These are phyloP conservation scores for Tachyglossus aculeatus DNA, from an alignment of 2,797 vertebrate genomes.

Conservation along the genomic window DNA sequence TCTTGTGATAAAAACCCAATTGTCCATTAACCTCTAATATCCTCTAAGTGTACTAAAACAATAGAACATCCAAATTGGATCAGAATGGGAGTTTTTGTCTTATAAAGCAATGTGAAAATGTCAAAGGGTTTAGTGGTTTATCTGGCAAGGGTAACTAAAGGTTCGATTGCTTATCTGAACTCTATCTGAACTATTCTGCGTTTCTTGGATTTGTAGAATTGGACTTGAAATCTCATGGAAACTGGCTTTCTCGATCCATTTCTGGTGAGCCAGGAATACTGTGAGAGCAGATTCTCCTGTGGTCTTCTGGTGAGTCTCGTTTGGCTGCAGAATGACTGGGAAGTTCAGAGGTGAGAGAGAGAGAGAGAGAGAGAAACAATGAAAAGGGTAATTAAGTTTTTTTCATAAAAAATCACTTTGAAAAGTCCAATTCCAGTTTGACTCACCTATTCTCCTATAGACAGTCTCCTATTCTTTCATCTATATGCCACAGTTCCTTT, in stretches of 20 bases:
- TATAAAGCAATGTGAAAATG: slow-evolving; percentile 32
- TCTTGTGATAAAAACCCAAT: slow-evolving; percentile 1
- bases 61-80: not conserved
- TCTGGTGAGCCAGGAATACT: slow-evolving; percentile 46
- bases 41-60: not conserved
- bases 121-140: slow-evolving; percentile 49
- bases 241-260: slow-evolving; percentile 57
- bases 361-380: slow-evolving; percentile 39
- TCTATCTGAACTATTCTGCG: slow-evolving; percentile 59
- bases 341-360: slow-evolving; percentile 49
- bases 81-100: not conserved
- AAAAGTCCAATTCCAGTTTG: slow-evolving; percentile 29
- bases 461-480: not conserved
- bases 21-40: not conserved
- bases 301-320: slow-evolving; percentile 51
- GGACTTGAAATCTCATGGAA: slow-evolving; percentile 52
- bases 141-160: slow-evolving; percentile 47
- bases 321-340: slow-evolving; percentile 48
- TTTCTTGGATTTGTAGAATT: slow-evolving; percentile 45
- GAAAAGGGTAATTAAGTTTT: slow-evolving; percentile 48
- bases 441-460: slow-evolving; percentile 10
- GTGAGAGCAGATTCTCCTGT: slow-evolving; percentile 39
- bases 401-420: slow-evolving; percentile 34
- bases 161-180: slow-evolving; percentile 67
- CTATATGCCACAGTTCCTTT: not conserved